Evolutionary conservation across 2,888 invertebrate genomes (phyloP).

Genomic region (Pilophorus perplexus): DNA sequence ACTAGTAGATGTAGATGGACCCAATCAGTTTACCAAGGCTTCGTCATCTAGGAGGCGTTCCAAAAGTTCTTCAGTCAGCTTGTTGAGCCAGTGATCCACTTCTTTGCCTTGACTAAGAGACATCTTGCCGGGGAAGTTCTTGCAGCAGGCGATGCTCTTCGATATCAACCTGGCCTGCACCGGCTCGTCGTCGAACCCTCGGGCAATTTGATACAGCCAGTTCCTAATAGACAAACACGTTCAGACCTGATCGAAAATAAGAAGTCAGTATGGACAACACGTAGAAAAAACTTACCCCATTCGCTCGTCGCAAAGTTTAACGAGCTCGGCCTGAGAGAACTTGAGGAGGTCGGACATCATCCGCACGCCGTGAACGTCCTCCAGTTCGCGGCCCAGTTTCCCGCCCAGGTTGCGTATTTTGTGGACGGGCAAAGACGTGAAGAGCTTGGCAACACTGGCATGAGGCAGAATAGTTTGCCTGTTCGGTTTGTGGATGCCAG

Average conservation of each 20-base stretch:
- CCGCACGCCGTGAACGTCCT: slow-evolving; percentile 68
- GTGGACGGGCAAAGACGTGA: slow-evolving; percentile 64
- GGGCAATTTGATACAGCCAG: slow-evolving; percentile 82
- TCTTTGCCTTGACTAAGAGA: slow-evolving; percentile 66
- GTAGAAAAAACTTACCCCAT: slow-evolving; percentile 64
- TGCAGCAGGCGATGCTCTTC: slow-evolving; percentile 94
- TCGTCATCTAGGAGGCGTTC: slow-evolving; percentile 79
- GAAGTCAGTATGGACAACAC: not conserved
- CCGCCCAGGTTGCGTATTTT: slow-evolving; percentile 92
- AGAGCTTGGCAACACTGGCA: slow-evolving; percentile 64
- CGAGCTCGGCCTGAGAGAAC: slow-evolving; percentile 69
- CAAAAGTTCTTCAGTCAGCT: slow-evolving; percentile 76
- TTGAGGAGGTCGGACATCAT: slow-evolving; percentile 76
- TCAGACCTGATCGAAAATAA: no score
- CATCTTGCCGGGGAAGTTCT: slow-evolving; percentile 82
- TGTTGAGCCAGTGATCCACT: slow-evolving; percentile 75
- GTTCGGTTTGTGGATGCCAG: slow-evolving; percentile 88
- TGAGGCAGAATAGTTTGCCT: slow-evolving; percentile 87
- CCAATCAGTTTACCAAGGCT: slow-evolving; percentile 50
- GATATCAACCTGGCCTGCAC: slow-evolving; percentile 80
- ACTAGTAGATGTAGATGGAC: no score
- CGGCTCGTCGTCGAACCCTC: slow-evolving; percentile 83
- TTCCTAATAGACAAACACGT: no score
- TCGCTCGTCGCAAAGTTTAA: slow-evolving; percentile 76
- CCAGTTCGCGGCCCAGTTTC: slow-evolving; percentile 82